Base-by-base conservation (phyloP, 2,113 vertebrate species). In the Elephantulus edwardii region DNA sequence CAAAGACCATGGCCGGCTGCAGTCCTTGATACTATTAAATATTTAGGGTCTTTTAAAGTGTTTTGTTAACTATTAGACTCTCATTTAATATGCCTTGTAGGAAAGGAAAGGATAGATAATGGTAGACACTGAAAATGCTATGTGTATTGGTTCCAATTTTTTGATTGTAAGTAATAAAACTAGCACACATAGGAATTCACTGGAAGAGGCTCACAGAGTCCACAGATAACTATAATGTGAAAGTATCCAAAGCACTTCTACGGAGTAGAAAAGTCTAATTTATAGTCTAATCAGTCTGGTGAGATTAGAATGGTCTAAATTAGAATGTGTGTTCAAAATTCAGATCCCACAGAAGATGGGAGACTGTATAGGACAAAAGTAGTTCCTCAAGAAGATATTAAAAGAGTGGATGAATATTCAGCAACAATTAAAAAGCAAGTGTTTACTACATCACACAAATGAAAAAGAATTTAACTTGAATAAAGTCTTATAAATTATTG, bases 401-500 rank as follows among this genome's bases (percentile, higher is more conserved):
- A 33, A 17, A 2, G 66, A 62, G 46, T 35, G 76, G 14, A 50
- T 84, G 66, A 40, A 72, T 85, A 88, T 68, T 78, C 40, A 56
- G 46, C 24, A 82, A 40, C 33, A 74, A 81, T 52, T 68, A 46
- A 85, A 6, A 40, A 78, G 79, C 42, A 52, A 85, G 14, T 83
- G 14, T 54, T 24, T 62, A 33, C 16, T 74, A 58, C 16, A n/a
- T 35, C 33, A 38, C 89, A 35, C 83, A 68, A 90, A 78, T 3
- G 54, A 91, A 64, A 17, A 83, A 64, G 17, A 85, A 70, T 8
- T 22, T 22, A 72, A 42, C 38, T 83, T 92, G 48, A 87, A 66
- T 79, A 22, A 84, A 81, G 33, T 86, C 76, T 40, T 74, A 35
- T 38, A 50, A 71, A 58, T 85, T 90, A 83, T 80, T 50, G 38